Conservation (phyloP, 2,113 vertebrate species). For the Caranx melampygus region DNA sequence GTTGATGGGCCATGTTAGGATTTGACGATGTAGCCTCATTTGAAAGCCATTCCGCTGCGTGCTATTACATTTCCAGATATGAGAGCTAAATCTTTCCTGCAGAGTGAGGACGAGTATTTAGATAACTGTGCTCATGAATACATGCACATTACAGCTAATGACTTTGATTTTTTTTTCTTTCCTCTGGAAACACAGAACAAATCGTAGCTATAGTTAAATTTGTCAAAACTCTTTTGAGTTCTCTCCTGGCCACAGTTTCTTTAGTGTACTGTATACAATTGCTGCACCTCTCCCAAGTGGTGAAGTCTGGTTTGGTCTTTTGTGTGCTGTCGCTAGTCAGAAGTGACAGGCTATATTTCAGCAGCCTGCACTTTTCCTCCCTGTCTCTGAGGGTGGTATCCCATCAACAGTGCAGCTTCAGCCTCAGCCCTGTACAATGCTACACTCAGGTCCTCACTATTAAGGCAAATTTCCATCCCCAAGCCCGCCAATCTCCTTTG, state of each 20-base stretch:
- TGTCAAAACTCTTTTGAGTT: conserved; percentile 23
- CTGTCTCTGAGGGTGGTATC: conserved; percentile 80
- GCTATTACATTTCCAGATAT: conserved; percentile 48
- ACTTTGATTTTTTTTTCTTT: conserved; percentile 12
- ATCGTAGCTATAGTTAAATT: background rate
- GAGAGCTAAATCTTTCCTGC: conserved; percentile 42
- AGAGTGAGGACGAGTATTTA: conserved; percentile 27
- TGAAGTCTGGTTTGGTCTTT: conserved; percentile 60
- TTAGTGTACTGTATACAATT: conserved; percentile 41
- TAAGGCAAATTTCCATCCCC: conserved; percentile 81
- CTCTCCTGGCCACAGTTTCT: conserved; percentile 17
- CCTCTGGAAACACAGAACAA: background rate
- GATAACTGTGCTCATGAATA: conserved; percentile 25
- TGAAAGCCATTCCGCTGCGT: conserved; percentile 47
- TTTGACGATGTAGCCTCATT: conserved; percentile 58
- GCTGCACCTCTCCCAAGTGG: conserved; percentile 45
- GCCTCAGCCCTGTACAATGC: conserved; percentile 70
- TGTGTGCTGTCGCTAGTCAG: conserved; percentile 68
- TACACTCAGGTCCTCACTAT: conserved; percentile 69
- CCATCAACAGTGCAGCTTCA: conserved; percentile 70
- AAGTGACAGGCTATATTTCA: conserved; percentile 79
- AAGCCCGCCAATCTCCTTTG: conserved; percentile 69
- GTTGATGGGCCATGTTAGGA: conserved; percentile 68
- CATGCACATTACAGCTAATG: conserved; percentile 13
- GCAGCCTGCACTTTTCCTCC: conserved; percentile 73